Evolutionary conservation across 2,797 vertebrate genomes (phyloP).

Genomic region (Enteromius afrohamiltoni): DNA sequence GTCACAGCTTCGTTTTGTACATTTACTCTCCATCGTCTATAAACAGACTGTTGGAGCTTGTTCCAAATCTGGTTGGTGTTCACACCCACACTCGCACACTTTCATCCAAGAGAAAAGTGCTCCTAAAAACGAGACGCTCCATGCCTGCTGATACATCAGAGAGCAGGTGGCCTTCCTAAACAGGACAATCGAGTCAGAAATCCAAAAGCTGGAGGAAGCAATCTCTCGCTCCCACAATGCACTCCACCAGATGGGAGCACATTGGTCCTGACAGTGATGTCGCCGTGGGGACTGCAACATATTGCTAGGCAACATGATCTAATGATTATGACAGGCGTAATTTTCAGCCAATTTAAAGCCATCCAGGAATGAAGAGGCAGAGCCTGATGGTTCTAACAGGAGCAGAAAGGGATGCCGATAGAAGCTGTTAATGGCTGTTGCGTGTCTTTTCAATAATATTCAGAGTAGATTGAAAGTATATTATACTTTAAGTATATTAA

Average conservation of each 20-base stretch:
- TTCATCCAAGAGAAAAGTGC: slow-evolving; percentile 38
- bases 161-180: slow-evolving; percentile 43
- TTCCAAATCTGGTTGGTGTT: slow-evolving; percentile 25
- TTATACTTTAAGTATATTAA: no score
- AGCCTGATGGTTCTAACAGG: slow-evolving; percentile 56
- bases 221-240: slow-evolving; percentile 61
- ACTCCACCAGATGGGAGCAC: slow-evolving; percentile 67
- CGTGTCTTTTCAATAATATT: slow-evolving; percentile 44
- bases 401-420: slow-evolving; percentile 12
- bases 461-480: slow-evolving; percentile 42
- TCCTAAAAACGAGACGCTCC: slow-evolving; percentile 20
- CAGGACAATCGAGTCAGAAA: slow-evolving; percentile 49
- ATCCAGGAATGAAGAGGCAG: slow-evolving; percentile 64
- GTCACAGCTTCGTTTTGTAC: neutral
- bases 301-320: slow-evolving; percentile 67
- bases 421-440: slow-evolving; percentile 62
- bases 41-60: neutral
- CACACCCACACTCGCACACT: slow-evolving; percentile 39
- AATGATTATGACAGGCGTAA: slow-evolving; percentile 71
- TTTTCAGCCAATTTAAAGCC: slow-evolving; percentile 66
- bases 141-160: slow-evolving; percentile 16
- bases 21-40: neutral
- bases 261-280: slow-evolving; percentile 62
- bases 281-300: slow-evolving; percentile 62
- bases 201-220: slow-evolving; percentile 54